Evolutionary conservation across 1,140 invertebrate species (phyloP).

Genomic region (Aphis craccivora): DNA sequence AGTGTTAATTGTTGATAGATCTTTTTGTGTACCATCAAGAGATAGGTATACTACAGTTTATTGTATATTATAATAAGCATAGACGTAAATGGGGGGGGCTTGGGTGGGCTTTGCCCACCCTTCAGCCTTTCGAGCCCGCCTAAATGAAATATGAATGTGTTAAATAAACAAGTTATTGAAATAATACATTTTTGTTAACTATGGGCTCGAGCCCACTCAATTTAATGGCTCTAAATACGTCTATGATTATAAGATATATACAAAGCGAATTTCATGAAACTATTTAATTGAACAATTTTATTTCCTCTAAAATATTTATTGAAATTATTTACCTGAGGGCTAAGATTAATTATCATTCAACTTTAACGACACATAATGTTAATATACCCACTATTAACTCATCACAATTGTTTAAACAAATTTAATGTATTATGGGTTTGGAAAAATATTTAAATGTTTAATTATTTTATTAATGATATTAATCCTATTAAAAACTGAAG

Average conservation of each 20-base stretch:
- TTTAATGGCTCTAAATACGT: too few relatives aligned
- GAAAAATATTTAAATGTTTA: neutral
- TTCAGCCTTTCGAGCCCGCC: too few relatives aligned
- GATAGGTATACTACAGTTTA: too few relatives aligned
- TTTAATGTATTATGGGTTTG: neutral
- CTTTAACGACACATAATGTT: neutral
- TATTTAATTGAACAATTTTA: neutral
- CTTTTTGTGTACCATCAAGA: too few relatives aligned
- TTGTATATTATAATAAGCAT: too few relatives aligned
- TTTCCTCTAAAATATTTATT: neutral
- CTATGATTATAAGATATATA: neutral
- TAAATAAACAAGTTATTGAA: too few relatives aligned
- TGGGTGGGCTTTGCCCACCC: too few relatives aligned
- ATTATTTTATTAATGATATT: neutral
- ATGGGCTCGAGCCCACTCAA: too few relatives aligned
- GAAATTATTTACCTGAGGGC: neutral
- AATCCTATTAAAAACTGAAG: neutral
- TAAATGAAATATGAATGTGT: too few relatives aligned
- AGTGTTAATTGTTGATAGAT: too few relatives aligned
- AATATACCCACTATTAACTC: neutral
- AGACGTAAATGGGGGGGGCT: too few relatives aligned
- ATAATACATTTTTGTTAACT: too few relatives aligned
- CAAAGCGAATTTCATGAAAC: neutral
- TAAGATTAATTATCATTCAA: neutral
- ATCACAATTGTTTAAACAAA: neutral